Base-by-base conservation (phyloP, 2,888 invertebrate species). In the Biston betularia region DNA sequence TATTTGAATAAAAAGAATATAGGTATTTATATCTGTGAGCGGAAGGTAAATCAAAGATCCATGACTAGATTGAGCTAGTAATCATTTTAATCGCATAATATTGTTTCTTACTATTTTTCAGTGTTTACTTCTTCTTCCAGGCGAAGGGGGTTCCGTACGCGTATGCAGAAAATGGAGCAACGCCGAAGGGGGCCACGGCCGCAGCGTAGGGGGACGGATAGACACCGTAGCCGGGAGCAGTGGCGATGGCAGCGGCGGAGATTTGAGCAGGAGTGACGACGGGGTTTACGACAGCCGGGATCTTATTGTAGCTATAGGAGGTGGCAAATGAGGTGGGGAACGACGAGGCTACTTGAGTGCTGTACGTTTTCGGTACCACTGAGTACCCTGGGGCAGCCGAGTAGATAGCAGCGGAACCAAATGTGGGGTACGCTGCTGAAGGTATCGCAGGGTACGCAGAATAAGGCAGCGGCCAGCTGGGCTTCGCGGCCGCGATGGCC, bases 401-500 rank as follows among this genome's bases (percentile, higher is more conserved):
- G 38, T 44, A 54, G 3, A 33, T 7, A 0, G 54, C 42, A 12
- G 54, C 11, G n/a, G 35, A 14, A 24, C 24, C 67, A 52, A 56
- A 53, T n/a, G 63, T 54, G 24, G 63, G 40, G 38, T 61, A 61
- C 14, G 24, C 46, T 0, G 48, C 7, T 24, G 24, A 24, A 24
- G 24, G 24, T 24, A 24, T 24, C 24, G 12, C 48, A 40, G 40
- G 52, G 52, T 64, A 70, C 2, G 57, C 33, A 15, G 53, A 11
- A 42, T 54, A 54, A 42, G 58, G n/a, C 55, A 62, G 24, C n/a
- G 66, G 66, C 63, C 59, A 69, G 63, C 57, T 65, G 11, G 92
- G 68, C 83, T 89, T 82, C 80, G 91, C 82, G 80, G 89, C 78
- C 79, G 88, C 71, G 79, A 90, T 14, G 81, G 90, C 80, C 86